These are phyloP conservation scores for Doris montereyensis DNA, from an alignment of 2,888 invertebrate genomes.

Conservation along the genomic window DNA sequence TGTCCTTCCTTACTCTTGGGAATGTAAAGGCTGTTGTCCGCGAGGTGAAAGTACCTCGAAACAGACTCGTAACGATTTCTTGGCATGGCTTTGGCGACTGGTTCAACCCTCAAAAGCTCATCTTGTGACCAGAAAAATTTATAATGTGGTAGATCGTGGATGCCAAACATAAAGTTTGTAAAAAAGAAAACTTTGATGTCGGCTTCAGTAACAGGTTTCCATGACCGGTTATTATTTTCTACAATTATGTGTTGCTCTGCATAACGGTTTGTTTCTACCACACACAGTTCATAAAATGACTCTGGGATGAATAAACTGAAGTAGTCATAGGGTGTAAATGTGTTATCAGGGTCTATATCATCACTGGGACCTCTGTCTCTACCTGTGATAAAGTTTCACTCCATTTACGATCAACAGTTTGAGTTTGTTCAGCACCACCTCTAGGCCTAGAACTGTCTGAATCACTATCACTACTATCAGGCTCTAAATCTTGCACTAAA, in stretches of 20 bases:
- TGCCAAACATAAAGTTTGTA: constrained; percentile 22
- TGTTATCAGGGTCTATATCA: too few species aligned
- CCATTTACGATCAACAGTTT: too few species aligned
- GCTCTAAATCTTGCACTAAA: too few species aligned
- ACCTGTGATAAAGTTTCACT: too few species aligned
- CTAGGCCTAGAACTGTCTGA: too few species aligned
- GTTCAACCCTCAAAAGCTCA: neutral
- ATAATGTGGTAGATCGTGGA: neutral
- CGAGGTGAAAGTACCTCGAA: constrained; percentile 1
- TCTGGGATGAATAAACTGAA: neutral
- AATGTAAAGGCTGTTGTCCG: neutral
- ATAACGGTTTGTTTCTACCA: constrained; percentile 4
- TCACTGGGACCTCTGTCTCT: too few species aligned
- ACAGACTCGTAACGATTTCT: neutral
- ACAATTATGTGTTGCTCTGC: neutral
- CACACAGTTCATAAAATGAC: neutral
- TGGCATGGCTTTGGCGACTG: constrained; percentile 12
- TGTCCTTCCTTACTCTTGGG: neutral
- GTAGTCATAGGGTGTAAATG: too few species aligned
- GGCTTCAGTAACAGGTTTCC: too few species aligned
- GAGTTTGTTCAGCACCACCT: too few species aligned
- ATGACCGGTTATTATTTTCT: too few species aligned
- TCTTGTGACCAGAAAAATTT: neutral
- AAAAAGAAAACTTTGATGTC: constrained; percentile 17
- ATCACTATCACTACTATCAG: too few species aligned